phyloP scores from a whole-genome alignment of 53 echinoderm and acorn worm species.

The Paelopatides confundens region DNA sequence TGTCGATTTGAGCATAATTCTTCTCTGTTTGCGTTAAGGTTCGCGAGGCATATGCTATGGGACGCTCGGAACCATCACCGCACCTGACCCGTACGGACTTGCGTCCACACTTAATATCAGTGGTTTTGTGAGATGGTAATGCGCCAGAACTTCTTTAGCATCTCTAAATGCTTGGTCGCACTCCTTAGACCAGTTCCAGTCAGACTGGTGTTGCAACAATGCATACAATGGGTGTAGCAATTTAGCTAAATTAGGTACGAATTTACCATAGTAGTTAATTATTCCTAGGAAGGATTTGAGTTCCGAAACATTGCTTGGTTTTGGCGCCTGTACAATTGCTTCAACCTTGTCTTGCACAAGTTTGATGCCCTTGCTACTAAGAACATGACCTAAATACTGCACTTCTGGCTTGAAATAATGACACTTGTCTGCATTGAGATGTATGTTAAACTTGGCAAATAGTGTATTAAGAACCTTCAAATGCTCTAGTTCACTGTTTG shows the following conservation, averaged over 20 bases:
- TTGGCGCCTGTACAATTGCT: conserved; percentile 14
- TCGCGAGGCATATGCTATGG: background rate
- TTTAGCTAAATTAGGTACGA: too few species aligned
- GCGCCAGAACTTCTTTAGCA: too few species aligned
- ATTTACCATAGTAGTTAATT: too few species aligned
- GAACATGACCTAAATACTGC: conserved; percentile 17
- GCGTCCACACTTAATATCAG: background rate
- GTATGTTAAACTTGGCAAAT: conserved; percentile 3
- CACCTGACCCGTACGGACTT: background rate
- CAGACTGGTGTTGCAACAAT: too few species aligned
- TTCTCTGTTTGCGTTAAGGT: conserved; percentile 21
- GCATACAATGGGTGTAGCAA: too few species aligned
- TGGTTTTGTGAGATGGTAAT: too few species aligned
- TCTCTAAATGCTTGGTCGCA: too few species aligned
- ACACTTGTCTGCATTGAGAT: conserved; percentile 32
- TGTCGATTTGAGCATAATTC: conserved; percentile 48
- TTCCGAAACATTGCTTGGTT: conserved; percentile 41
- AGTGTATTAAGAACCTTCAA: too few species aligned
- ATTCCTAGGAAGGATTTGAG: conserved; percentile 38
- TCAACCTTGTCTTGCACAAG: conserved; percentile 40
- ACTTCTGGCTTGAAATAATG: conserved; percentile 21
- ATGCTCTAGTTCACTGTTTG: too few species aligned
- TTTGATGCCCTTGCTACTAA: conserved; percentile 23
- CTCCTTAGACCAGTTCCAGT: too few species aligned
- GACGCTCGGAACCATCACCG: background rate